Percentiles rank a stretch among this genome's conserved stretches.
Evolutionary conservation across 1,140 invertebrate genomes (phyloP).

Genomic region (Drosophila sechellia): DNA sequence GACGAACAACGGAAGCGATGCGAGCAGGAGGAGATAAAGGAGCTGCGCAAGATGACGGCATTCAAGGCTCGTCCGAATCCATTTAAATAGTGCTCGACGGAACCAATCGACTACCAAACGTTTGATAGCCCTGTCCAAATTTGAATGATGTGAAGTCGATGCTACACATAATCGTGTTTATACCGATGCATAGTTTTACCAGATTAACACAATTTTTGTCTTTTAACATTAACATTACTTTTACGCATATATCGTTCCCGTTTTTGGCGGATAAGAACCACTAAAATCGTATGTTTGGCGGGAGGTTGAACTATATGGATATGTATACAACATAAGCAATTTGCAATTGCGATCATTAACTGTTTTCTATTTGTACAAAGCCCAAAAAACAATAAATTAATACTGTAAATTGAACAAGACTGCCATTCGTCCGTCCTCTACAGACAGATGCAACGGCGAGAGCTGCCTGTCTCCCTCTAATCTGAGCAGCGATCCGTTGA

Average conservation of each 20-base stretch:
- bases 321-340: constrained; percentile 43
- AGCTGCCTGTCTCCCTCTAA: background rate
- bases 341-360: constrained; percentile 68
- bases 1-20: constrained; percentile 74
- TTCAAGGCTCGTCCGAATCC: constrained; percentile 84
- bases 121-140: constrained; percentile 34
- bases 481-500: background rate
- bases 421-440: background rate
- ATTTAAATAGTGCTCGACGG: constrained; percentile 64
- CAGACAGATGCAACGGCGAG: background rate
- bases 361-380: constrained; percentile 81
- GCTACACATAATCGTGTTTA: constrained; percentile 1
- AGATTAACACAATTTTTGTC: constrained; percentile 27
- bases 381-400: constrained; percentile 52
- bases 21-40: constrained; percentile 65
- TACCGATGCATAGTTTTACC: constrained; percentile 24
- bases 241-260: constrained; percentile 15
- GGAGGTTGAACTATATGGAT: constrained; percentile 17
- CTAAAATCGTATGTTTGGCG: constrained; percentile 31
- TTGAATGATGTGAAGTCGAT: constrained; percentile 21
- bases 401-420: constrained; percentile 30
- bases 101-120: constrained; percentile 11
- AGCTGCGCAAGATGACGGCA: constrained; percentile 74
- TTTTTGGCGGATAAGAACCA: constrained; percentile 23
- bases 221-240: constrained; percentile 28